Evolutionary conservation across 2,888 invertebrate genomes (phyloP).

Genomic region (Zele albiditarsus): DNA sequence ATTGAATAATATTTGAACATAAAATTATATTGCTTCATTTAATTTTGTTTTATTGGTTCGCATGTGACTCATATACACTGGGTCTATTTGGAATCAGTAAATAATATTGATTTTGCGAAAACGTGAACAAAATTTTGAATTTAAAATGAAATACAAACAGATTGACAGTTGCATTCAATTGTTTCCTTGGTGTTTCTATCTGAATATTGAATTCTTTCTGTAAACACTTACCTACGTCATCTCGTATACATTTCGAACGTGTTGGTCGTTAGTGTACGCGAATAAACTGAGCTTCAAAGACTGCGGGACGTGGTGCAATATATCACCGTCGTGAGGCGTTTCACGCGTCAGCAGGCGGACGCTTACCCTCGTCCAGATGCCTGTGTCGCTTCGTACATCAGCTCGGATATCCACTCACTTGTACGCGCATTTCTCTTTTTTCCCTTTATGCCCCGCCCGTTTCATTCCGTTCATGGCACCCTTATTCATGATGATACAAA

Average conservation of each 20-base stretch:
- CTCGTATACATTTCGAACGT: conserved; percentile 33
- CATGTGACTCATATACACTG: too few species aligned
- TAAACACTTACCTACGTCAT: background rate
- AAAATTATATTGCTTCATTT: too few species aligned
- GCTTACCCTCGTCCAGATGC: conserved; percentile 54
- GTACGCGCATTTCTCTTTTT: background rate
- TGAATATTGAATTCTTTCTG: background rate
- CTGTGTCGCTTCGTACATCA: conserved; percentile 59
- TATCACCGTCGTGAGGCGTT: conserved; percentile 60
- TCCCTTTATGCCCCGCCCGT: background rate
- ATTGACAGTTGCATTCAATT: background rate
- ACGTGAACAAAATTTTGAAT: too few species aligned
- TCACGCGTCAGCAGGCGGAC: conserved; percentile 59
- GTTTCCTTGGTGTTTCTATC: background rate
- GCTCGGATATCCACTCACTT: conserved; percentile 26
- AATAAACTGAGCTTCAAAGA: conserved; percentile 45
- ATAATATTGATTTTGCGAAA: too few species aligned
- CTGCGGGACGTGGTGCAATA: conserved; percentile 56
- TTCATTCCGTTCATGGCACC: background rate
- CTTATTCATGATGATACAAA: conserved; percentile 47
- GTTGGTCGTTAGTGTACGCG: conserved; percentile 42
- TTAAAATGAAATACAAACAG: too few species aligned
- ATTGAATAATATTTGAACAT: too few species aligned
- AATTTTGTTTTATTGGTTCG: background rate
- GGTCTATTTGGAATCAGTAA: too few species aligned